Evolutionary conservation across 2,888 invertebrate genomes (phyloP), one percentile per base, ranked within the genome.

Genomic region (Allygus modestus): DNA sequence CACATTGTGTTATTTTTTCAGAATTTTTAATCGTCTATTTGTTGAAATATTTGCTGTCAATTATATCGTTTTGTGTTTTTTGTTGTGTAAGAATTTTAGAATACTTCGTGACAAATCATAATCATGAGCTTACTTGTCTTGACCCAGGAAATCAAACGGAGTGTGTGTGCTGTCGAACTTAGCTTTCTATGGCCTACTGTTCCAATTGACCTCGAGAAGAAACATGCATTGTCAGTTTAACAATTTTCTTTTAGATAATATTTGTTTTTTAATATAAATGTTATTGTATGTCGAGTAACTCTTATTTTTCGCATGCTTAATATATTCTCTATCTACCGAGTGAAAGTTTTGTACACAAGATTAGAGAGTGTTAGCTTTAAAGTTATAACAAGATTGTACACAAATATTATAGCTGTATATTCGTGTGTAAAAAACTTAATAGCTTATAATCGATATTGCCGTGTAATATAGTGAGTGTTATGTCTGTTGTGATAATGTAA

Each of bases 401-500:
- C 65, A 54, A 54, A 23, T 17, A 46, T 37, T 28, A 65, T 65
- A 65, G 65, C 28, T 65, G 65, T 65, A 65, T 65, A 65, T 58
- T 23, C 9, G 5, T 65, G 65, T 65, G 65, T 65, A 65, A 11
- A 46, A 65, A 65, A 65, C 65, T 65, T 26, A 51, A 58, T 58
- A 65, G 31, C 65, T 20, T 65, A 65, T 65, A 65, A 23, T 46
- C 7, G 23, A 54, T 54, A 23, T 54, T 65, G 65, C 65, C 65
- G 65, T 65, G 65, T 65, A 65, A 28, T 65, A 65, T 65, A 65
- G 23, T 51, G 54, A 20, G 54, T 58, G 58, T 58, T 46, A 23
- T 58, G 58, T 51, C 1, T 65, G 65, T 65, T 28, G 65, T 65
- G 65, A 65, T 65, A 65, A 23, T 65, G 65, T 65, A 65, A 65